Evolutionary conservation across 2,113 vertebrate genomes (phyloP).

Genomic region (Tachycineta bicolor): DNA sequence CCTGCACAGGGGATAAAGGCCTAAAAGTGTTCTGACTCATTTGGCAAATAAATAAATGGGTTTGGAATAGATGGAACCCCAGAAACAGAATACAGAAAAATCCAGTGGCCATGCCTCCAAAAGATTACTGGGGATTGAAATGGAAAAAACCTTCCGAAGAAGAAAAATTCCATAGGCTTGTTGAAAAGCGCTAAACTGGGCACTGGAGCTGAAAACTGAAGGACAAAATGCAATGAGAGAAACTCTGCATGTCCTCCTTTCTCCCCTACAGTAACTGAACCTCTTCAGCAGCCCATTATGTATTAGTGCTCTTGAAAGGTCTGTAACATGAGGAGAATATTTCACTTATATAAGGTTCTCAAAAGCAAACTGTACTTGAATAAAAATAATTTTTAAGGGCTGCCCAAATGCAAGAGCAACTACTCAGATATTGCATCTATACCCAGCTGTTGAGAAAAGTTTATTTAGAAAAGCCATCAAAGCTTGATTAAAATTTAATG

Average conservation of each 20-base stretch:
- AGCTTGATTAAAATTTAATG: constrained; percentile 62
- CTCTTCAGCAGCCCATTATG: not conserved
- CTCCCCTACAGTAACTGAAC: not conserved
- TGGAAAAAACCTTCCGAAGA: not conserved
- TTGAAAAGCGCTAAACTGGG: not conserved
- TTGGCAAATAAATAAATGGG: not conserved
- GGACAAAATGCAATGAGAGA: not conserved
- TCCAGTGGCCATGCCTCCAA: rapidly evolving
- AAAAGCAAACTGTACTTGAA: not conserved
- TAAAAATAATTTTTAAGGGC: not conserved
- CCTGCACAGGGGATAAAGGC: not conserved
- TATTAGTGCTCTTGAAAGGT: not conserved
- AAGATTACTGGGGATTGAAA: not conserved
- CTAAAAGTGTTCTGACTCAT: not conserved
- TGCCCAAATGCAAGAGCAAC: not conserved
- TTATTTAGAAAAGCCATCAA: constrained; percentile 57
- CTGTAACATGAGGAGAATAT: not conserved
- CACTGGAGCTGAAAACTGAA: not conserved
- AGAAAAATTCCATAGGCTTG: not conserved
- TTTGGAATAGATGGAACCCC: not conserved
- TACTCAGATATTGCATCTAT: not conserved
- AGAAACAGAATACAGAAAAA: not conserved
- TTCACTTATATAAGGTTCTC: not conserved
- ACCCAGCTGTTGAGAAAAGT: constrained; percentile 21
- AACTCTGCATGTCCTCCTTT: not conserved